phyloP scores from a whole-genome alignment of 2,113 vertebrate genomes.

The Pelobates fuscus region DNA sequence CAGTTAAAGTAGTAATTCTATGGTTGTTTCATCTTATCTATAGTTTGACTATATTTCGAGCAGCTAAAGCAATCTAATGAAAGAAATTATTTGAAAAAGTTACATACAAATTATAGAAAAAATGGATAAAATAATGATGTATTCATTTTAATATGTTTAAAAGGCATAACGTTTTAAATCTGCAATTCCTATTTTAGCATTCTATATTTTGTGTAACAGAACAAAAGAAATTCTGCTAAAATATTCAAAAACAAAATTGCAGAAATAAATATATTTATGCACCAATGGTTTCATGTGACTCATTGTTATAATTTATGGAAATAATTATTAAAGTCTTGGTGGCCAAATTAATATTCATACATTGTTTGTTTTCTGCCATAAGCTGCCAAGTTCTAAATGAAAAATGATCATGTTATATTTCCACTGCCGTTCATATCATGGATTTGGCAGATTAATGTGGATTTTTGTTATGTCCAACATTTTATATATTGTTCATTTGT shows the following conservation, averaged over 20 bases:
- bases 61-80: no score
- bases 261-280: not conserved
- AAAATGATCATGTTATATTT: conserved; percentile 38
- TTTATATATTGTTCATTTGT: no score
- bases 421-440: conserved; percentile 2
- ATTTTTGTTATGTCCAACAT: not conserved
- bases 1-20: no score
- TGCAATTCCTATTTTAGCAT: no score
- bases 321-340: conserved; percentile 15
- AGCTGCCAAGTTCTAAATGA: conserved; percentile 19
- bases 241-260: not conserved
- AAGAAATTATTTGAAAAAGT: no score
- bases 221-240: not conserved
- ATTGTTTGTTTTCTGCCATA: conserved; percentile 35
- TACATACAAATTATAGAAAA: no score
- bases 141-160: no score
- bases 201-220: not conserved
- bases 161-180: no score
- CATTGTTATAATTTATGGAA: conserved; percentile 22
- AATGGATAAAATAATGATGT: no score
- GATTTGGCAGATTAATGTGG: conserved; percentile 26
- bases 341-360: conserved; percentile 39
- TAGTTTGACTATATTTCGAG: no score
- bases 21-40: no score
- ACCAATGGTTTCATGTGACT: not conserved